Conservation (phyloP, 2,888 invertebrate genomes). For the Lasioglossum pauxillum region DNA sequence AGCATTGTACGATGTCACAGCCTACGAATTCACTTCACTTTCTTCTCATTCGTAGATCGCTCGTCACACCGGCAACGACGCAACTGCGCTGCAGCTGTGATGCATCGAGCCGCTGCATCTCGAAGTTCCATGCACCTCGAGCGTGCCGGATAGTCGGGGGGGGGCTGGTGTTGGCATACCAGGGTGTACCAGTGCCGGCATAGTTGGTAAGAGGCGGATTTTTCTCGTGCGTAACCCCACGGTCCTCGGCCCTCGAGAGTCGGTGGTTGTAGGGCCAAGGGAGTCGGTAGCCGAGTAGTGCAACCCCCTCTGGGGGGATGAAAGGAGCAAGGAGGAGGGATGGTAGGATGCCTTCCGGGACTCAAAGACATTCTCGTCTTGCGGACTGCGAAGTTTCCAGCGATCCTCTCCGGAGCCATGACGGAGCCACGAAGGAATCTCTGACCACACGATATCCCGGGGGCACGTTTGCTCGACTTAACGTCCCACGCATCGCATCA, state of each 20-base stretch:
- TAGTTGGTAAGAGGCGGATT: slow-evolving; percentile 76
- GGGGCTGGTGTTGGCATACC: slow-evolving; percentile 62
- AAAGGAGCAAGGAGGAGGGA: background rate
- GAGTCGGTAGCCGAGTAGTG: slow-evolving; percentile 43
- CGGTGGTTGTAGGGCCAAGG: slow-evolving; percentile 50
- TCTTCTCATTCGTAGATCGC: background rate
- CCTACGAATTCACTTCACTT: background rate
- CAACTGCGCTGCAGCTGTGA: background rate
- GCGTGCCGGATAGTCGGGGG: background rate
- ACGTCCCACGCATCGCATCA: slow-evolving; percentile 74
- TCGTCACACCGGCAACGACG: too few species aligned
- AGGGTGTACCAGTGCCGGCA: slow-evolving; percentile 66
- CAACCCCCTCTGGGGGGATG: background rate
- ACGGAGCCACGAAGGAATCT: slow-evolving; percentile 77
- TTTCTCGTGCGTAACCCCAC: slow-evolving; percentile 71
- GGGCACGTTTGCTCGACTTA: slow-evolving; percentile 77
- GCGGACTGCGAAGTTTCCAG: slow-evolving; percentile 79
- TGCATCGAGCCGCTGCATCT: slow-evolving; percentile 22
- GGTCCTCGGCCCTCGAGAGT: slow-evolving; percentile 57
- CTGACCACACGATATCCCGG: slow-evolving; percentile 82
- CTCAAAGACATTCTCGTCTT: slow-evolving; percentile 84
- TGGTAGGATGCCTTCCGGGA: slow-evolving; percentile 79
- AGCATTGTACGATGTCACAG: accelerated
- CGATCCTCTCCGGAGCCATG: slow-evolving; percentile 71
- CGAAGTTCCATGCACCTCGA: slow-evolving; percentile 5